Evolutionary conservation across 64 coral and sea anemone genomes (phyloP).

Genomic region (Stylophora pistillata): DNA sequence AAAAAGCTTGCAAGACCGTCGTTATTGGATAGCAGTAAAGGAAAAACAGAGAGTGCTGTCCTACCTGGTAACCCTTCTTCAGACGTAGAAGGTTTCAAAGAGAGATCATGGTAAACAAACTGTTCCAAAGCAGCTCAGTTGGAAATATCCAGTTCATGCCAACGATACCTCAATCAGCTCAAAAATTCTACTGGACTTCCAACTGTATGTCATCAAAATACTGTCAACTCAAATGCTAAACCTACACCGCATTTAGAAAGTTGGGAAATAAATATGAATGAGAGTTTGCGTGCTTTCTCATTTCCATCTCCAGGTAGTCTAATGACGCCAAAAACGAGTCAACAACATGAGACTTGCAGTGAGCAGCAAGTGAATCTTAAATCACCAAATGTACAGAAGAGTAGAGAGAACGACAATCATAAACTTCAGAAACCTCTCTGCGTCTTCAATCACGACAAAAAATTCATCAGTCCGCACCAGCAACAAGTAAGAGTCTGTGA

Average conservation of each 20-base stretch:
- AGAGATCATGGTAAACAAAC: neutral
- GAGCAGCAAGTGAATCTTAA: neutral
- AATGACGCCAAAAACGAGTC: neutral
- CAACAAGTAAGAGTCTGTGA: neutral
- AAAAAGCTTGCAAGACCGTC: neutral
- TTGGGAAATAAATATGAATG: neutral
- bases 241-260: neutral
- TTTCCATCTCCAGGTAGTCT: neutral
- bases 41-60: neutral
- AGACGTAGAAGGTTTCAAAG: neutral
- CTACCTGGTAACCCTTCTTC: neutral
- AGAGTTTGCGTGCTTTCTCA: neutral
- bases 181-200: neutral
- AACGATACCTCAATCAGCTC: slow-evolving; percentile 1
- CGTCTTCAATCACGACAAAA: neutral
- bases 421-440: neutral
- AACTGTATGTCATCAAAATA: neutral
- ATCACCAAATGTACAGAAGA: neutral
- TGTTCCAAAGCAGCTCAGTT: neutral
- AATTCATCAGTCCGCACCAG: neutral
- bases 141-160: neutral
- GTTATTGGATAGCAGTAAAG: neutral
- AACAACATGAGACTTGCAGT: neutral
- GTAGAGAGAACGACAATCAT: neutral
- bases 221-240: neutral